These are phyloP conservation scores for Ctenodactylus gundi DNA, from an alignment of 2,113 vertebrate genomes.

Conservation along the genomic window DNA sequence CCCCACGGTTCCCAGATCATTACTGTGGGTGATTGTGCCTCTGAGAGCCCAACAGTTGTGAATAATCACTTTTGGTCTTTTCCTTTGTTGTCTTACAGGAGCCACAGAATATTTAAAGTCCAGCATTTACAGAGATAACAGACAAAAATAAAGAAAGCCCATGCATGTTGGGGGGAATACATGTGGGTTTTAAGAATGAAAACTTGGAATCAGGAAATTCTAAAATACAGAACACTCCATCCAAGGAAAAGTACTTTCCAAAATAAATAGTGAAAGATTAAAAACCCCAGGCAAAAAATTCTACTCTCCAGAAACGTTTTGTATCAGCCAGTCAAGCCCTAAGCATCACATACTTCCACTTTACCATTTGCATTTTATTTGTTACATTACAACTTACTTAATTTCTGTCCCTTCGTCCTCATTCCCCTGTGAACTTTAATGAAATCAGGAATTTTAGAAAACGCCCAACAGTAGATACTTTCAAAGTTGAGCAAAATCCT, in stretches of 20 bases:
- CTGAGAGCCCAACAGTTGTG: background rate
- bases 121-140: background rate
- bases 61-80: slow-evolving; percentile 7
- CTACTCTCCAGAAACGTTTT: background rate
- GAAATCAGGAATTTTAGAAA: slow-evolving; percentile 57
- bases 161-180: too few species aligned
- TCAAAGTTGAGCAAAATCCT: slow-evolving; percentile 49
- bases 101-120: slow-evolving; percentile 5
- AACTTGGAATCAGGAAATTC: background rate
- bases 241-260: background rate
- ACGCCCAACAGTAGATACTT: background rate
- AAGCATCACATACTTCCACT: background rate
- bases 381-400: slow-evolving; percentile 38
- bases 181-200: background rate
- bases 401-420: background rate
- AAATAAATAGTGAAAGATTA: background rate
- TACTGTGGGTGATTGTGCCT: background rate
- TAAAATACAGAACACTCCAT: background rate
- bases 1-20: background rate
- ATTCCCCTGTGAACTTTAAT: slow-evolving; percentile 35
- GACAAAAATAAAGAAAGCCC: too few species aligned
- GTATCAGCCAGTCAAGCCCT: background rate
- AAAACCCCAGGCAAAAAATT: slow-evolving; percentile 29
- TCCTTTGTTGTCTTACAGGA: background rate
- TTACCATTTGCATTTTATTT: slow-evolving; percentile 46